These are phyloP conservation scores for Volucella bombylans DNA, from an alignment of 2,888 invertebrate species.

Conservation along the genomic window DNA sequence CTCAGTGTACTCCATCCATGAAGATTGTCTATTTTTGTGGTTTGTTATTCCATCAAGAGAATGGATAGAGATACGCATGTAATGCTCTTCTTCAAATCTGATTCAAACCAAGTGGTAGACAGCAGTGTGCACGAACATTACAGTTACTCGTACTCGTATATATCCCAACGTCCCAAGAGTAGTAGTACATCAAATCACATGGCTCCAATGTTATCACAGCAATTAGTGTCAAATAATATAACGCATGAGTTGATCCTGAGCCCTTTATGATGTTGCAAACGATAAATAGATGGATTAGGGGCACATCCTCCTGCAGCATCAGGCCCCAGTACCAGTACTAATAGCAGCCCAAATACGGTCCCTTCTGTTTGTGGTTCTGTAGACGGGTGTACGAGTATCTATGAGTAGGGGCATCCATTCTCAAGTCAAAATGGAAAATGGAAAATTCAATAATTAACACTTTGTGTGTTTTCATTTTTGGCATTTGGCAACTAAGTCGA, in stretches of 20 bases:
- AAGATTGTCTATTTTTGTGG: not conserved
- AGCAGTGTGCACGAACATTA: conserved; percentile 12
- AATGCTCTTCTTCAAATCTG: conserved; percentile 22
- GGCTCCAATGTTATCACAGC: conserved; percentile 71
- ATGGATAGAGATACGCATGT: conserved; percentile 26
- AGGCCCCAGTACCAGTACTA: too few relatives aligned
- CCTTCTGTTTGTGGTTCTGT: too few relatives aligned
- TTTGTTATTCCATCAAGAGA: conserved; percentile 14
- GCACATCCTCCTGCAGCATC: conserved; percentile 7
- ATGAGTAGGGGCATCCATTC: not conserved
- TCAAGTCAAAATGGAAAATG: conserved; percentile 66
- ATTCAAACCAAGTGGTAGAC: conserved; percentile 41
- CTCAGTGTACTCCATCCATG: conserved; percentile 12
- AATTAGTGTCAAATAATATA: conserved; percentile 74
- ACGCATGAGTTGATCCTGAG: conserved; percentile 71
- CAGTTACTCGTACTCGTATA: not conserved
- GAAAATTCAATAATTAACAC: conserved; percentile 72
- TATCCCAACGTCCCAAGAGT: not conserved
- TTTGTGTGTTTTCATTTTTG: conserved; percentile 64
- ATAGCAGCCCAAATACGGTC: too few relatives aligned
- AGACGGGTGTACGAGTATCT: not conserved
- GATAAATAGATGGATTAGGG: conserved; percentile 61
- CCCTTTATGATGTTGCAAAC: conserved; percentile 68
- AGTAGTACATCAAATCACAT: conserved; percentile 10
- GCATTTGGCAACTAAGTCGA: conserved; percentile 57